Conservation (phyloP, 2,113 vertebrate species). For the Beaufortia kweichowensis region DNA sequence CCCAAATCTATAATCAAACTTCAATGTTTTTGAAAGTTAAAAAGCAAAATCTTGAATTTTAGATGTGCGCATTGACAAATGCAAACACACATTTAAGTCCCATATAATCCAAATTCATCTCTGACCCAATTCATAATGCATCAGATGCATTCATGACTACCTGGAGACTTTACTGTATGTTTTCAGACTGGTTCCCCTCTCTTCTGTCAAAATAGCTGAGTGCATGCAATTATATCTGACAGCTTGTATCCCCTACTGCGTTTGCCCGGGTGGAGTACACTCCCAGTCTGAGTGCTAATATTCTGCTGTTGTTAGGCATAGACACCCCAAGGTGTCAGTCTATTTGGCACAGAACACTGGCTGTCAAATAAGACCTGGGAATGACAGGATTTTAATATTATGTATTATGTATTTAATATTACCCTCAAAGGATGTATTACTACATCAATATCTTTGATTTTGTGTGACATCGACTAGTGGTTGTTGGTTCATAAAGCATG, state of each 20-base stretch:
- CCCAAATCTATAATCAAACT: neutral
- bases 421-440: neutral
- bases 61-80: neutral
- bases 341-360: slow-evolving; percentile 13
- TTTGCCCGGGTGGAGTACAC: slow-evolving; percentile 20
- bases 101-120: slow-evolving; percentile 12
- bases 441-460: neutral
- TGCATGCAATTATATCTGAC: slow-evolving; percentile 41
- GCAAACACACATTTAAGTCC: neutral
- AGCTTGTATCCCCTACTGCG: slow-evolving; percentile 43
- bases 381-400: neutral
- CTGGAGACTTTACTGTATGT: slow-evolving; percentile 39
- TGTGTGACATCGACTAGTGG: neutral
- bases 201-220: slow-evolving; percentile 36
- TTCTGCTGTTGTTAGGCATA: neutral
- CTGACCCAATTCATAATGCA: slow-evolving; percentile 34
- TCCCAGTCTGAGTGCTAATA: slow-evolving; percentile 24
- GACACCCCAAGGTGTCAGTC: neutral
- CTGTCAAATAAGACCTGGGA: slow-evolving; percentile 22
- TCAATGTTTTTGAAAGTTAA: neutral
- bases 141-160: slow-evolving; percentile 8
- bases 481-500: neutral
- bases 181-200: slow-evolving; percentile 8
- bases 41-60: neutral
- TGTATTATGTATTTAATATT: neutral